Evolutionary conservation across 2,113 vertebrate genomes (phyloP).

Genomic region (Cromileptes altivelis): DNA sequence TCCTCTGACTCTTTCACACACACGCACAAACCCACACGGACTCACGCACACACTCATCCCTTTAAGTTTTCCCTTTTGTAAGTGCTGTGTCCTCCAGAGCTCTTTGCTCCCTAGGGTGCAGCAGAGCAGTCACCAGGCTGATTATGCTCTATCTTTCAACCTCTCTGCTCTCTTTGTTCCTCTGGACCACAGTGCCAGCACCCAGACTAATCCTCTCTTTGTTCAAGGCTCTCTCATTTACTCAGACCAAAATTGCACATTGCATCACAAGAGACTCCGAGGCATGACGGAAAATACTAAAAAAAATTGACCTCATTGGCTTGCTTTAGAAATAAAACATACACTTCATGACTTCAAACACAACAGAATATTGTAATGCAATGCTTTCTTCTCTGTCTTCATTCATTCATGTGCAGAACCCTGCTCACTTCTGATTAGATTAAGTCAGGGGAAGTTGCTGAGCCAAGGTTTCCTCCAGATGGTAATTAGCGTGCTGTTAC

Average conservation of each 20-base stretch:
- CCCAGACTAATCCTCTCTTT: constrained; percentile 74
- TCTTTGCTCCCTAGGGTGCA: constrained; percentile 64
- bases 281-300: constrained; percentile 25
- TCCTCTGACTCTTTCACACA: constrained; percentile 14
- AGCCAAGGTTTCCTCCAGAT: constrained; percentile 56
- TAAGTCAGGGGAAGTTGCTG: constrained; percentile 41
- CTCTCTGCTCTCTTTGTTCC: constrained; percentile 75
- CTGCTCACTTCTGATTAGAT: constrained; percentile 37
- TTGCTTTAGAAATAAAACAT: constrained; percentile 13
- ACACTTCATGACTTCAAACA: not conserved
- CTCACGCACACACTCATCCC: constrained; percentile 36
- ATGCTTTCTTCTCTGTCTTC: constrained; percentile 7
- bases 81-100: constrained; percentile 70
- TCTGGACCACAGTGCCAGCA: constrained; percentile 65
- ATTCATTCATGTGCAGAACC: constrained; percentile 18
- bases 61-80: constrained; percentile 63
- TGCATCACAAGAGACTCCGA: constrained; percentile 55
- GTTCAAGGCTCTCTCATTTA: constrained; percentile 72
- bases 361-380: not conserved
- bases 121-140: constrained; percentile 71
- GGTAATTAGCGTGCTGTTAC: constrained; percentile 62
- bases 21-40: not conserved
- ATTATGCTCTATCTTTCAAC: constrained; percentile 75
- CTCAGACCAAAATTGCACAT: constrained; percentile 61
- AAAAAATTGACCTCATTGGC: constrained; percentile 25